Evolutionary conservation across 2,113 vertebrate genomes (phyloP), one percentile per base, ranked within the genome.

Genomic region (Edolisoma coerulescens): DNA sequence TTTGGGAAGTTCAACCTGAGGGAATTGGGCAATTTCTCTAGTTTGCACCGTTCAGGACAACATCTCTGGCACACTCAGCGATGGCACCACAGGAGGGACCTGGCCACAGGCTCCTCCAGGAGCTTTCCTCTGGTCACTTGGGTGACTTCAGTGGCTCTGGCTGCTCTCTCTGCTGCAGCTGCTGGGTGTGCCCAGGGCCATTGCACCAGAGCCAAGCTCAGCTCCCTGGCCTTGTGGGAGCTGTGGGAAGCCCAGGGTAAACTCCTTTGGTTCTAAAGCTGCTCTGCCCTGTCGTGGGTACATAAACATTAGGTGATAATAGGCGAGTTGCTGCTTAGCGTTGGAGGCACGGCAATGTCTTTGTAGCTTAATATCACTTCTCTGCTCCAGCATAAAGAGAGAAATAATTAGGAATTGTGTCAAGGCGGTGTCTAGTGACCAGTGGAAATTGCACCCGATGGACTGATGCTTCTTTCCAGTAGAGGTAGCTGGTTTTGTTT

Each of bases 301-400:
- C 41, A 3, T 49, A 64, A 68, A 41, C 0, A 1, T 37, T 4
- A 1, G 13, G 13, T 0, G 33, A 18, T 35, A 12, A 12, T 0
- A 33, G 49, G 24, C 32, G 28, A 13, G 16, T 27, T n/a, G 10
- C 53, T 67, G 47, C 80, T 65, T 30, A 18, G 68, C 27, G 33
- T 8, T 49, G 81, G 39, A 75, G 47, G 13, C 21, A 3, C 1
- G 7, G 78, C 35, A 28, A 7, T 33, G 30, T 28, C 20, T 56
- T 37, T 30, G 52, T 18, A 27, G 41, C 9, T 71, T n/a, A 49
- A 15, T 30, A 19, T 4, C 1, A 3, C 19, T 75, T 13, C n/a
- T 33, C 42, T 91, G 24, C 59, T 73, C 42, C 24, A 20, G 28
- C 24, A 13, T 27, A 27, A 59, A 35, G 41, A 86, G 57, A 65